Base-by-base conservation (phyloP, 2,888 invertebrate genomes). In the Oscheius sp. region DNA sequence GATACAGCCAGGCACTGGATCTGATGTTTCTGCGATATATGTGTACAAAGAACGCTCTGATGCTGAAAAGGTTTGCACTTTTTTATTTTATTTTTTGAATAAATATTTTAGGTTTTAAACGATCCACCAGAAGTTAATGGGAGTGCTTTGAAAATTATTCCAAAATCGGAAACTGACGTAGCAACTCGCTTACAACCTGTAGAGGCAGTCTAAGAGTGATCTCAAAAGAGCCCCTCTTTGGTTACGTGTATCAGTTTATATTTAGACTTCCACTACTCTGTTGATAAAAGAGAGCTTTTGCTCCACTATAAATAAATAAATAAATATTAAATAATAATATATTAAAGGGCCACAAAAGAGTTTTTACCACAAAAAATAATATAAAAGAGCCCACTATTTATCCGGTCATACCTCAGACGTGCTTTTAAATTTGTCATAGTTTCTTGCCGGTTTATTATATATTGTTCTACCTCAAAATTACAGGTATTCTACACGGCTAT, bases 221-320 rank as follows among this genome's bases (percentile, higher is more conserved):
- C 61, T 61, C 42, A 23, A 8, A 17, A 20, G 23, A 17, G 3
- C 23, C 20, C 46, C 45, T 39, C 45, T 20, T 42, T 45, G 31
- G 17, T 31, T 31, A 20, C 29, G 23, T 33, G 17, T 50, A 17
- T 25, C 5, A 20, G 3, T 50, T 20, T 25, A 17, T 15, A 50
- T 15, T 15, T 50, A 17, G 20, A 46, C n/a, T 12, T 34, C 17
- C 17, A 6, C 29, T 34, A 17, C 27, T 23, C 45, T 61, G 61
- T 39, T 45, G 57, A 39, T 45, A 61, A 61, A 61, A 61, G 61
- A 61, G 61, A 42, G 45, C 61, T n/a, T 27, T 27, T 27, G 61
- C 61, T 61, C 61, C 61, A 61, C 10, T n/a, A 34, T 37, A 45
- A 61, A 61, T 61, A 61, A 61, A 58, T 42, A 58, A 27, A 45